Evolutionary conservation across 2,888 invertebrate species (phyloP).

Genomic region (Phania funesta): DNA sequence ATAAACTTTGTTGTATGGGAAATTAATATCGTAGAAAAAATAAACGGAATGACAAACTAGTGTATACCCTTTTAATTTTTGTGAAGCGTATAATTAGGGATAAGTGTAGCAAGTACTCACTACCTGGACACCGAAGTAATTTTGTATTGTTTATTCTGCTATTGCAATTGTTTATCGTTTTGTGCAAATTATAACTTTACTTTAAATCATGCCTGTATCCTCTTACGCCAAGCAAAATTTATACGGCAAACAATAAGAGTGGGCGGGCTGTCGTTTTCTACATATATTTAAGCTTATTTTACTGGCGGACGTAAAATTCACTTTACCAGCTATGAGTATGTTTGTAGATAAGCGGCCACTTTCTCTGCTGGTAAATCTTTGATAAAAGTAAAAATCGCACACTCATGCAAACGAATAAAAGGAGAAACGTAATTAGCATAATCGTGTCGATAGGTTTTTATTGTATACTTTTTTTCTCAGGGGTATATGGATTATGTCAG

Average conservation of each 20-base stretch:
- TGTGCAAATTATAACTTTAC: constrained; percentile 62
- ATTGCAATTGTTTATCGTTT: constrained; percentile 60
- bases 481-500: too few species aligned
- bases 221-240: constrained; percentile 21
- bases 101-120: not conserved
- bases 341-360: too few species aligned
- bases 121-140: constrained; percentile 23
- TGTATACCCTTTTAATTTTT: too few species aligned
- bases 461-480: too few species aligned
- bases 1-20: too few species aligned
- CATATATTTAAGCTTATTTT: constrained; percentile 4
- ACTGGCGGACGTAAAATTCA: too few species aligned
- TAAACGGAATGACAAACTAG: too few species aligned
- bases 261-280: constrained; percentile 35
- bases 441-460: constrained; percentile 46
- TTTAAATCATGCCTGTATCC: constrained; percentile 43
- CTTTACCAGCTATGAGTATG: too few species aligned
- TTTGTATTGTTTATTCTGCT: constrained; percentile 50
- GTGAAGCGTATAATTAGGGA: too few species aligned
- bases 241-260: constrained; percentile 39
- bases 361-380: constrained; percentile 31
- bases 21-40: too few species aligned
- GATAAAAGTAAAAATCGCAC: constrained; percentile 29
- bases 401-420: constrained; percentile 1
- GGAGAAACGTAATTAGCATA: constrained; percentile 59